Evolutionary conservation across 37 sponge, comb jelly and placozoan genomes (phyloP).

Genomic region (Oscarella lobularis): DNA sequence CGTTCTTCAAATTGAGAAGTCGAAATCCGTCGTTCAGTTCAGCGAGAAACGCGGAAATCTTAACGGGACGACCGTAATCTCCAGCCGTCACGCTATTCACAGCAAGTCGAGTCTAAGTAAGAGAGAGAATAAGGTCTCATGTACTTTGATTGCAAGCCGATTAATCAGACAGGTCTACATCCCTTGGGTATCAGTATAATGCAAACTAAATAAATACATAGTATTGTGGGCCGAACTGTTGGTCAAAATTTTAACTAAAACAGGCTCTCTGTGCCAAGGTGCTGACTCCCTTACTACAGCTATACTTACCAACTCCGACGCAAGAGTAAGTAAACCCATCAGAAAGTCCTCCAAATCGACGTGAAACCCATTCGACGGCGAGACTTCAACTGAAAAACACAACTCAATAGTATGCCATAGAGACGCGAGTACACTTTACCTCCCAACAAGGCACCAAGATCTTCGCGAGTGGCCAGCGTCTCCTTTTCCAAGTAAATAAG

Average conservation of each 20-base stretch:
- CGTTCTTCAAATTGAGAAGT: conserved; percentile 77
- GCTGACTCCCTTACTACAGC: too few species aligned
- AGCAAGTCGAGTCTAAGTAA: conserved; percentile 43
- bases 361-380: conserved; percentile 35
- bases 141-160: neutral
- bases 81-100: conserved; percentile 66
- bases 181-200: too few species aligned
- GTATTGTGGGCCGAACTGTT: too few species aligned
- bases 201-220: too few species aligned
- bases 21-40: conserved; percentile 49
- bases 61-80: conserved; percentile 42
- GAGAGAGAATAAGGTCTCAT: neutral
- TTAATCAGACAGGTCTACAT: too few species aligned
- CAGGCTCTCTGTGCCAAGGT: too few species aligned
- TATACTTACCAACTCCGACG: conserved; percentile 79
- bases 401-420: neutral
- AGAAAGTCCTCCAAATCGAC: conserved; percentile 63
- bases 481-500: conserved; percentile 1
- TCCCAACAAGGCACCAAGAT: neutral
- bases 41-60: conserved; percentile 40
- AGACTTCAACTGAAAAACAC: neutral
- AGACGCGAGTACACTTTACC: neutral
- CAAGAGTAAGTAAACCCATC: conserved; percentile 37
- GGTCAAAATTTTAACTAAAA: too few species aligned
- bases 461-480: neutral